Conservation (phyloP, 2,797 vertebrate species). For the Numenius phaeopus region DNA sequence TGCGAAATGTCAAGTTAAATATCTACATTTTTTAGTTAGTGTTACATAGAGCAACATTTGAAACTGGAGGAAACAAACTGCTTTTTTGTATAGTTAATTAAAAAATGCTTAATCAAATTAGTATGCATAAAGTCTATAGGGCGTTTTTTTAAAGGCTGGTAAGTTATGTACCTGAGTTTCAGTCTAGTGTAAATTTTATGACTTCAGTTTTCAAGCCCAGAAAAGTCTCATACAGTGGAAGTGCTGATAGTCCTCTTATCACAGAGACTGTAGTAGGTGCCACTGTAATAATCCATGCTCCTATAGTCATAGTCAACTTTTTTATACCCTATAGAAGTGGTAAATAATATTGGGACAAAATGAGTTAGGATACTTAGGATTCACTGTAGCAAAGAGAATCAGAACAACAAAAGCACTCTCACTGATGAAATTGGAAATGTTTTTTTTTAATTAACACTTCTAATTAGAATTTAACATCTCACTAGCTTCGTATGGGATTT, state of each 20-base stretch:
- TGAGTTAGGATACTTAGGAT: slow-evolving; percentile 82
- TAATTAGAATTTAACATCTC: slow-evolving; percentile 89
- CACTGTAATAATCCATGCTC: slow-evolving; percentile 40
- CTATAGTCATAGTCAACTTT: slow-evolving; percentile 54
- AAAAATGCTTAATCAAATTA: slow-evolving; percentile 3
- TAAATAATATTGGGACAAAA: slow-evolving; percentile 80
- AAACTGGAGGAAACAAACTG: not conserved
- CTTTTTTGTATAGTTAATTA: not conserved
- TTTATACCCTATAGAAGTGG: slow-evolving; percentile 68
- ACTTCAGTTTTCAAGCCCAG: not conserved
- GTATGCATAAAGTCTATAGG: not conserved
- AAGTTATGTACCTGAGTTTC: not conserved
- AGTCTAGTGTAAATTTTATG: not conserved
- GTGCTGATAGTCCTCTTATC: slow-evolving; percentile 23
- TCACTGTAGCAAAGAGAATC: slow-evolving; percentile 84
- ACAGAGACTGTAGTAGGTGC: slow-evolving; percentile 13
- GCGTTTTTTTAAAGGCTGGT: not conserved
- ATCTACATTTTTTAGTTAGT: not conserved
- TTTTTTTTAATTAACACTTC: slow-evolving; percentile 88
- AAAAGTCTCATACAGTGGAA: slow-evolving; percentile 9
- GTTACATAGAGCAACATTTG: not conserved
- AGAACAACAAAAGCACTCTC: slow-evolving; percentile 83
- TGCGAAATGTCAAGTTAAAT: slow-evolving; percentile 12
- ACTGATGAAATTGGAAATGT: slow-evolving; percentile 86
- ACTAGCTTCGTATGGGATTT: slow-evolving; percentile 87